These are phyloP conservation scores for Macrostomum cliftonense DNA, from an alignment of 2,888 invertebrate species.

Conservation along the genomic window DNA sequence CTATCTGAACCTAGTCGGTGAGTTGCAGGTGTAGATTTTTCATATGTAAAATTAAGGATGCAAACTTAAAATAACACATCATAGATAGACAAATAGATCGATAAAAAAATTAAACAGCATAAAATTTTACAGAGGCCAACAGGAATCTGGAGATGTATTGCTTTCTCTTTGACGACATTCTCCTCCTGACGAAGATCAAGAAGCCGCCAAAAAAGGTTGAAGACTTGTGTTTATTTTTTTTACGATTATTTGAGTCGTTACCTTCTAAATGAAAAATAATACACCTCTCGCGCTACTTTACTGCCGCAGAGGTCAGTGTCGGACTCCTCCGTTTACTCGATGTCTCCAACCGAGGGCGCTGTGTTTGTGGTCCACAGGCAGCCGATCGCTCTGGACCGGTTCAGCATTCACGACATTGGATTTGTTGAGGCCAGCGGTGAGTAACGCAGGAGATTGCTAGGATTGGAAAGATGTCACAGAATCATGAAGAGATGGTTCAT, in stretches of 20 bases:
- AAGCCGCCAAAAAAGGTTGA: constrained; percentile 42
- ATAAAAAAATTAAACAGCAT: too few relatives aligned
- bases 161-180: constrained; percentile 48
- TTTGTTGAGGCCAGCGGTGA: constrained; percentile 22
- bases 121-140: constrained; percentile 40
- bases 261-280: too few relatives aligned
- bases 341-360: constrained; percentile 18
- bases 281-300: too few relatives aligned
- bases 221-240: too few relatives aligned
- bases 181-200: constrained; percentile 45
- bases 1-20: constrained; percentile 40
- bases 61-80: too few relatives aligned
- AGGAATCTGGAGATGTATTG: constrained; percentile 45
- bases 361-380: constrained; percentile 38
- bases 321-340: constrained; percentile 3
- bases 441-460: not conserved
- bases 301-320: constrained; percentile 10
- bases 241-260: too few relatives aligned
- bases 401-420: constrained; percentile 40
- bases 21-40: constrained; percentile 1
- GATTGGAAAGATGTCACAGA: too few relatives aligned
- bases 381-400: constrained; percentile 40
- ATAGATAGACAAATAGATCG: too few relatives aligned
- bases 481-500: too few relatives aligned
- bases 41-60: too few relatives aligned